A percentile compares a stretch with the other conserved stretches of the same genome.
Evolutionary conservation across 1,140 invertebrate genomes (phyloP).

Genomic region (Centruroides sculpturatus): DNA sequence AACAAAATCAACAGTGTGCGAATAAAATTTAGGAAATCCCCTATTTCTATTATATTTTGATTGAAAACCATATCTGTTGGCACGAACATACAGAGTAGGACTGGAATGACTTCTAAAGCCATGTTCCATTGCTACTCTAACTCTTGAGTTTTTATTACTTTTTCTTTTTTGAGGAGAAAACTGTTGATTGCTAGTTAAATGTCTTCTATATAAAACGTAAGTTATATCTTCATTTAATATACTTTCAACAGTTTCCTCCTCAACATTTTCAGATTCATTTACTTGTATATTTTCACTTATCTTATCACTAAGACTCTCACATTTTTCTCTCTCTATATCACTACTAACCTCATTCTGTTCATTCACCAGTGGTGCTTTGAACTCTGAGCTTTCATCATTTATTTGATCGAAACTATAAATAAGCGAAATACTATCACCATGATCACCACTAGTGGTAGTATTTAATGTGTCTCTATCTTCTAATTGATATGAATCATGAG

Average conservation of each 20-base stretch:
- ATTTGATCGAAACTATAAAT: constrained; percentile 13
- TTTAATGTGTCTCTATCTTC: constrained; percentile 17
- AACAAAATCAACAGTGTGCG: not conserved
- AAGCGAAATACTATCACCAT: constrained; percentile 6
- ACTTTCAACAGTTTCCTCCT: constrained; percentile 12
- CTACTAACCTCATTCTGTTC: constrained; percentile 13
- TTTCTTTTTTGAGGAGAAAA: too few relatives aligned
- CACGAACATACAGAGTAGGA: constrained; percentile 16
- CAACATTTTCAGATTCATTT: constrained; percentile 9
- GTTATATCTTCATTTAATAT: constrained; percentile 32
- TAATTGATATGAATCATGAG: constrained; percentile 29
- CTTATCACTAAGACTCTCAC: constrained; percentile 8
- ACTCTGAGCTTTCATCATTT: constrained; percentile 10
- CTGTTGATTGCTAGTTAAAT: not conserved
- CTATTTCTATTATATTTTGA: constrained; percentile 16
- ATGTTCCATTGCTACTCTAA: constrained; percentile 15
- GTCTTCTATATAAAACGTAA: constrained; percentile 28
- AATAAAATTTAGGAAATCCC: not conserved
- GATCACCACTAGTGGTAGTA: not conserved
- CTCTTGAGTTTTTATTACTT: not conserved
- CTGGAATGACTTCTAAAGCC: constrained; percentile 11
- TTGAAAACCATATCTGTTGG: constrained; percentile 4
- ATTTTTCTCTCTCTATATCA: constrained; percentile 16
- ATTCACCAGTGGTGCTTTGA: constrained; percentile 16
- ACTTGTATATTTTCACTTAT: not conserved